Conservation (phyloP, 2,797 vertebrate genomes). For the Lepus townsendii region DNA sequence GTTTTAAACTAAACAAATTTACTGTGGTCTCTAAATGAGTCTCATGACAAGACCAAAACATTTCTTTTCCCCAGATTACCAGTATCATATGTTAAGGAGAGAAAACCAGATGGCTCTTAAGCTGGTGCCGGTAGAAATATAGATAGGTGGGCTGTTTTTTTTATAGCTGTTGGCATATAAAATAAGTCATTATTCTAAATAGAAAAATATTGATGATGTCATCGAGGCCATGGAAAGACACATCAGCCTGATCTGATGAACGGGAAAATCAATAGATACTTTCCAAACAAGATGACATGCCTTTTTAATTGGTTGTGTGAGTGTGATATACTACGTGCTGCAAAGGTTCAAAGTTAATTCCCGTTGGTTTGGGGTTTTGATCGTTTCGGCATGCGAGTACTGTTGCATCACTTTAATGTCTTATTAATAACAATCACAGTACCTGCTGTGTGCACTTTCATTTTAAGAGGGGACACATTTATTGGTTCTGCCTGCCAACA, state of each 20-base stretch:
- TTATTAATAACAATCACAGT: slow-evolving; percentile 72
- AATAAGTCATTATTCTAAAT: slow-evolving; percentile 92
- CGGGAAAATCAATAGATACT: slow-evolving; percentile 90
- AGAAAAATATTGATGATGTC: slow-evolving; percentile 92
- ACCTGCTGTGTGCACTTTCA: slow-evolving; percentile 32
- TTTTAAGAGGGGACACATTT: slow-evolving; percentile 4
- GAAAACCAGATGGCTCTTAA: slow-evolving; percentile 87
- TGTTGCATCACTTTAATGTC: slow-evolving; percentile 63
- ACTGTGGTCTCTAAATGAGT: slow-evolving; percentile 89
- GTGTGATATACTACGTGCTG: slow-evolving; percentile 83
- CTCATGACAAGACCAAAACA: slow-evolving; percentile 86
- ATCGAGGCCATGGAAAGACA: slow-evolving; percentile 88
- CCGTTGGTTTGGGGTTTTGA: slow-evolving; percentile 83
- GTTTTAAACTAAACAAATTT: slow-evolving; percentile 90
- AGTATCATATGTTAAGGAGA: slow-evolving; percentile 87
- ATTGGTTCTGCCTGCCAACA: neutral
- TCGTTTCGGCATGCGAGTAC: slow-evolving; percentile 71
- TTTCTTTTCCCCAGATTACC: slow-evolving; percentile 87
- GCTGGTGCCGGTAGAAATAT: slow-evolving; percentile 88
- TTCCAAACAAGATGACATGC: slow-evolving; percentile 90
- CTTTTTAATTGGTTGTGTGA: slow-evolving; percentile 90
- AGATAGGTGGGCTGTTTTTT: slow-evolving; percentile 87
- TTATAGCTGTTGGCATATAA: slow-evolving; percentile 90
- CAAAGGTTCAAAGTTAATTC: slow-evolving; percentile 87
- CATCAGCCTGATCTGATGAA: slow-evolving; percentile 90